A percentile compares a stretch with the other conserved stretches of the same genome.
Evolutionary conservation across 2,797 vertebrate species (phyloP).

Genomic region (Pampus argenteus): DNA sequence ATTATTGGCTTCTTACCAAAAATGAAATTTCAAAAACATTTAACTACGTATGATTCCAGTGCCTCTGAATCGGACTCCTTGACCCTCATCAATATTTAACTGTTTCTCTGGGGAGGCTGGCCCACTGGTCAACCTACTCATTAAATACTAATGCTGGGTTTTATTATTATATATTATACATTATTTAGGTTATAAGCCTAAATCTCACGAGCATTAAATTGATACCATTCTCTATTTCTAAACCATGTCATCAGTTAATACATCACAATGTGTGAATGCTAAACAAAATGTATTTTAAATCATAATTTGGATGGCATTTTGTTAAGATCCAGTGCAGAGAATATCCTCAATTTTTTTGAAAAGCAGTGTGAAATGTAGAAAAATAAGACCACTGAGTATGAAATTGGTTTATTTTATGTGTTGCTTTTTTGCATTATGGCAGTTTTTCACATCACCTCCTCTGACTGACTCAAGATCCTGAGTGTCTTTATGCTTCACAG

Average conservation of each 20-base stretch:
- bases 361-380: background rate
- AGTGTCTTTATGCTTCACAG: background rate
- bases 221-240: background rate
- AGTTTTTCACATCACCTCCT: constrained; percentile 8
- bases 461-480: constrained; percentile 8
- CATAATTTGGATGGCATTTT: constrained; percentile 1
- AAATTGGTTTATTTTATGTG: constrained; percentile 23
- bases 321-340: background rate
- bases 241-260: background rate
- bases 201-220: constrained; percentile 3
- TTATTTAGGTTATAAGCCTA: background rate
- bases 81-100: constrained; percentile 47
- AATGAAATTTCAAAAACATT: constrained; percentile 59
- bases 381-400: constrained; percentile 1
- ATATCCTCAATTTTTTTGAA: background rate
- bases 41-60: constrained; percentile 23
- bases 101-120: constrained; percentile 18
- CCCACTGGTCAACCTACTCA: background rate
- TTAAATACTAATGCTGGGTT: too few relatives aligned
- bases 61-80: constrained; percentile 27
- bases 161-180: background rate
- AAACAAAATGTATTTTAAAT: background rate
- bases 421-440: constrained; percentile 12
- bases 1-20: constrained; percentile 68
- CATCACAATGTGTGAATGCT: background rate